These are phyloP conservation scores for Acromyrmex heyeri DNA, from an alignment of 1,140 invertebrate genomes.

Conservation along the genomic window DNA sequence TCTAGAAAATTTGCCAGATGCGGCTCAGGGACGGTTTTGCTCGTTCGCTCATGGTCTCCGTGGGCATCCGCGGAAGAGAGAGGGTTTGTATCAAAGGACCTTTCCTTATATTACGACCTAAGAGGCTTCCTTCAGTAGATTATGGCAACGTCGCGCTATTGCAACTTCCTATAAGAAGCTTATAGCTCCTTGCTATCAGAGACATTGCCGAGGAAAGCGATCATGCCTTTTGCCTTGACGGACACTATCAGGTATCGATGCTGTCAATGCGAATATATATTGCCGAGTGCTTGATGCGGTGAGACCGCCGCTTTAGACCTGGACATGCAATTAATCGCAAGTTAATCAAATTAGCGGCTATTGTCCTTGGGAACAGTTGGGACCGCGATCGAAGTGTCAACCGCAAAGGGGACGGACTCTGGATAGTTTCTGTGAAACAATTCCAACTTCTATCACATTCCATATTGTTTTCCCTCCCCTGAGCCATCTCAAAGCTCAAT, in stretches of 20 bases:
- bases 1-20: conserved; percentile 59
- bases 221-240: conserved; percentile 57
- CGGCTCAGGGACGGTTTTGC: conserved; percentile 22
- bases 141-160: conserved; percentile 61
- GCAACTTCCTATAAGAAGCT: conserved; percentile 55
- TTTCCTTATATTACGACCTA: conserved; percentile 61
- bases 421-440: conserved; percentile 20
- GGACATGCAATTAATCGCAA: conserved; percentile 69
- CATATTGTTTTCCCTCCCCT: not conserved
- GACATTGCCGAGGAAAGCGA: conserved; percentile 57
- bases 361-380: conserved; percentile 50
- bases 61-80: conserved; percentile 1
- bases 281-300: conserved; percentile 14
- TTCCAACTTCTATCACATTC: conserved; percentile 26
- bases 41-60: conserved; percentile 38
- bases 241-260: conserved; percentile 40
- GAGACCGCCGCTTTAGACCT: conserved; percentile 11
- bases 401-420: conserved; percentile 55
- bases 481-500: not conserved
- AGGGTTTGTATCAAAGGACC: conserved; percentile 53
- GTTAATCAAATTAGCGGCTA: conserved; percentile 72
- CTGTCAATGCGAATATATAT: conserved; percentile 49
- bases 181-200: conserved; percentile 49
- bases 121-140: conserved; percentile 58
- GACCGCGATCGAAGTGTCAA: conserved; percentile 66